Percentiles rank a stretch among this genome's conserved stretches.
phyloP scores from a whole-genome alignment of 2,888 invertebrate species.

The Tenthredo notha region DNA sequence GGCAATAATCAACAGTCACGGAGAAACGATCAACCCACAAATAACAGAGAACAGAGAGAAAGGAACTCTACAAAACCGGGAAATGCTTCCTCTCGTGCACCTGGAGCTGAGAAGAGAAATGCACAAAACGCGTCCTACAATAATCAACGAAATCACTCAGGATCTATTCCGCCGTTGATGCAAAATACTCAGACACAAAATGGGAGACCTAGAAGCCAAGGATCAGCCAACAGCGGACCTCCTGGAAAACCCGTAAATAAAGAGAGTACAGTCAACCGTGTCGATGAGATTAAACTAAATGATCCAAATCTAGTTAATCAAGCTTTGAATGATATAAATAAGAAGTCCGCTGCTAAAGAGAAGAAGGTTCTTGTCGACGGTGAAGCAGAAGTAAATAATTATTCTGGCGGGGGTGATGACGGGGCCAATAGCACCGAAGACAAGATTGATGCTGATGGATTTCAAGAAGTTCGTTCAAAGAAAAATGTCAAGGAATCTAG shows the following conservation, averaged over 20 bases:
- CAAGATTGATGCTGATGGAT: slow-evolving; percentile 84
- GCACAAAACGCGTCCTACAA: slow-evolving; percentile 67
- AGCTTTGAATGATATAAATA: slow-evolving; percentile 78
- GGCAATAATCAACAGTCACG: slow-evolving; percentile 63
- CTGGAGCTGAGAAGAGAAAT: slow-evolving; percentile 73
- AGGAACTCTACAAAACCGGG: slow-evolving; percentile 70
- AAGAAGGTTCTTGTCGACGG: slow-evolving; percentile 78
- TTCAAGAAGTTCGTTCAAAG: slow-evolving; percentile 92
- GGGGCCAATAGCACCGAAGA: slow-evolving; percentile 73
- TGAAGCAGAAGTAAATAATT: slow-evolving; percentile 81
- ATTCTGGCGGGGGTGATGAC: slow-evolving; percentile 78
- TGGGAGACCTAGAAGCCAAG: slow-evolving; percentile 72
- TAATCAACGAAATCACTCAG: slow-evolving; percentile 74
- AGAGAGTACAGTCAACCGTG: slow-evolving; percentile 78
- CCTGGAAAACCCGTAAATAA: slow-evolving; percentile 68
- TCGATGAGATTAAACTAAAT: slow-evolving; percentile 80
- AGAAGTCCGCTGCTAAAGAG: slow-evolving; percentile 71
- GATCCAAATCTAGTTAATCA: slow-evolving; percentile 81
- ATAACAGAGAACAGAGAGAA: slow-evolving; percentile 67
- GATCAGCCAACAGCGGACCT: slow-evolving; percentile 71
- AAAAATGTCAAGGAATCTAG: slow-evolving; percentile 85
- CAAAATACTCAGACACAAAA: slow-evolving; percentile 72
- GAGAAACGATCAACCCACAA: slow-evolving; percentile 66
- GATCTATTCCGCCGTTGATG: slow-evolving; percentile 70
- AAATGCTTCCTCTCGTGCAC: slow-evolving; percentile 68